A percentile compares a stretch with the other conserved stretches of the same genome.
phyloP scores from a whole-genome alignment of 1,140 invertebrate genomes.

The Danaus plexippus region DNA sequence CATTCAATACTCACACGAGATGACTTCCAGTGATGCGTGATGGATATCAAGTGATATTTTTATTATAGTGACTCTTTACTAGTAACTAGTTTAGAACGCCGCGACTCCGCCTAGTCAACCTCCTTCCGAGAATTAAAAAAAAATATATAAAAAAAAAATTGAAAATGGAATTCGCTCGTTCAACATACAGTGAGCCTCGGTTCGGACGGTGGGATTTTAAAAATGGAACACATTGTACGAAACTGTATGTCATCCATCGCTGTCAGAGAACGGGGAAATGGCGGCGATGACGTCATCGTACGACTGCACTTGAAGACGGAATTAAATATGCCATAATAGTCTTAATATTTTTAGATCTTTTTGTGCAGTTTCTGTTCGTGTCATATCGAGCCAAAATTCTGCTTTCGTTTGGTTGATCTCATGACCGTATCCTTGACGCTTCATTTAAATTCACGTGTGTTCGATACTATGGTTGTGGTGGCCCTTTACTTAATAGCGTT shows the following conservation, averaged over 20 bases:
- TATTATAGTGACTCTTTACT: constrained; percentile 35
- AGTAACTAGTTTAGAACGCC: constrained; percentile 31
- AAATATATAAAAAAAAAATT: too few species aligned
- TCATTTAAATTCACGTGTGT: constrained; percentile 12
- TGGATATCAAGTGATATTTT: constrained; percentile 64
- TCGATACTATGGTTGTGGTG: constrained; percentile 24
- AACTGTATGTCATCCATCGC: too few species aligned
- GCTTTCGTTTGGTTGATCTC: constrained; percentile 42
- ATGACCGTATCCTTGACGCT: constrained; percentile 24
- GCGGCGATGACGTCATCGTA: too few species aligned
- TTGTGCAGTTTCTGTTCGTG: constrained; percentile 6
- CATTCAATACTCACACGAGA: constrained; percentile 54
- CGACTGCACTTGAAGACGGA: too few species aligned
- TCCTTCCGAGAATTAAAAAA: constrained; percentile 17
- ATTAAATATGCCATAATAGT: too few species aligned
- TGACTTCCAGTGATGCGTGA: constrained; percentile 51
- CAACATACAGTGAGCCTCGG: too few species aligned
- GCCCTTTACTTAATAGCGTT: constrained; percentile 16
- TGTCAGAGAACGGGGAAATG: too few species aligned
- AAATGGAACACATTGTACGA: too few species aligned
- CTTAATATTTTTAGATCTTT: constrained; percentile 1
- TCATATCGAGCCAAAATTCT: constrained; percentile 28
- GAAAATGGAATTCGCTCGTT: too few species aligned
- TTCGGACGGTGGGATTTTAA: too few species aligned
- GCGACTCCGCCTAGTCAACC: constrained; percentile 65